A percentile compares a stretch with the other conserved stretches of the same genome.
These are phyloP conservation scores for Antigone vipio DNA, from an alignment of 2,113 vertebrate species.

Conservation along the genomic window DNA sequence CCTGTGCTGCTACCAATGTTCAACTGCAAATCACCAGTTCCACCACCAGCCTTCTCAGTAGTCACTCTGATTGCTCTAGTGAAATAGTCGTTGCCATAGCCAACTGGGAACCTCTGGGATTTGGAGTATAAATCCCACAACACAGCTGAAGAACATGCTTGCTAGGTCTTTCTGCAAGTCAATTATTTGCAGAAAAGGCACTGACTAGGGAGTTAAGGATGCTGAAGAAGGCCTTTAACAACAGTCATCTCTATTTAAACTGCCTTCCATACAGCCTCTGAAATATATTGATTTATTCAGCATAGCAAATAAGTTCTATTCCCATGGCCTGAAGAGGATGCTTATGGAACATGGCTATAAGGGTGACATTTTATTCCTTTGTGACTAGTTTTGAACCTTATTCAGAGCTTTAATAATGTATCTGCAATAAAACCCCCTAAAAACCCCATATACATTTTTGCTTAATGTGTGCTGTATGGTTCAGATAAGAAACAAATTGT, in stretches of 20 bases:
- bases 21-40: background rate
- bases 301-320: background rate
- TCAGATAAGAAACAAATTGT: conserved; percentile 27
- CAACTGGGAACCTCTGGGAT: background rate
- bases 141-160: background rate
- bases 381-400: background rate
- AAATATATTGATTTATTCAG: background rate
- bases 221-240: background rate
- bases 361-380: background rate
- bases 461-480: background rate
- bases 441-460: background rate
- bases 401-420: background rate
- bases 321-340: background rate
- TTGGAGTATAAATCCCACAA: background rate
- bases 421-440: background rate
- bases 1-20: background rate
- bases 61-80: background rate
- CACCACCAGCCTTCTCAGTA: background rate
- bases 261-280: background rate
- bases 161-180: background rate
- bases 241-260: background rate
- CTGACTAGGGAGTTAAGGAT: background rate
- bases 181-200: background rate
- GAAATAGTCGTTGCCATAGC: background rate
- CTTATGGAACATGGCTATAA: background rate